Conservation (phyloP, 2,797 vertebrate genomes). For the Distichodus sexfasciatus region DNA sequence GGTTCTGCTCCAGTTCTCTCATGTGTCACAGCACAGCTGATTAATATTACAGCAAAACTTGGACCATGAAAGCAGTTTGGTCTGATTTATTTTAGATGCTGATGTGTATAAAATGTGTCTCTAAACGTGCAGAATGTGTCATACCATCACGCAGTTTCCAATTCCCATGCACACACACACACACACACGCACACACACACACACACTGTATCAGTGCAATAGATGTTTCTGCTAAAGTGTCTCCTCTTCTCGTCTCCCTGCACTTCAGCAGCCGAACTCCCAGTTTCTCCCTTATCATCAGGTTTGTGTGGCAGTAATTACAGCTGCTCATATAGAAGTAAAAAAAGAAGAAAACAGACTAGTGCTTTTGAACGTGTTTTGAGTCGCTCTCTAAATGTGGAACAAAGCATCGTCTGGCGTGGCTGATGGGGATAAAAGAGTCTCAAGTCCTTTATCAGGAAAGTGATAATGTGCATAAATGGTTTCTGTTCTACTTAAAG, state of each 20-base stretch:
- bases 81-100: too few species aligned
- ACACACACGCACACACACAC: constrained; percentile 6
- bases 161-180: constrained; percentile 48
- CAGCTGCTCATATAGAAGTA: neutral
- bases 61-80: too few species aligned
- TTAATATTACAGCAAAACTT: too few species aligned
- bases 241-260: too few species aligned
- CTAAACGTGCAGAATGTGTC: too few species aligned
- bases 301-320: constrained; percentile 27
- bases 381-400: neutral
- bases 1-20: too few species aligned
- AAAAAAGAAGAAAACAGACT: constrained; percentile 13
- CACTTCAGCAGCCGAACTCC: too few species aligned
- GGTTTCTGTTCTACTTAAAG: constrained; percentile 13
- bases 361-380: constrained; percentile 9
- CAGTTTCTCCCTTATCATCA: neutral
- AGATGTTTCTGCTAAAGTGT: too few species aligned
- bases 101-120: too few species aligned
- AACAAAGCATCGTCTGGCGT: constrained; percentile 14
- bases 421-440: constrained; percentile 1
- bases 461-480: constrained; percentile 16
- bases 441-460: constrained; percentile 19
- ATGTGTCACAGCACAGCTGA: too few species aligned
- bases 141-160: too few species aligned
- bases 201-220: too few species aligned